phyloP scores from a whole-genome alignment of 2,888 invertebrate species.

The Drosophila nr. medialis region DNA sequence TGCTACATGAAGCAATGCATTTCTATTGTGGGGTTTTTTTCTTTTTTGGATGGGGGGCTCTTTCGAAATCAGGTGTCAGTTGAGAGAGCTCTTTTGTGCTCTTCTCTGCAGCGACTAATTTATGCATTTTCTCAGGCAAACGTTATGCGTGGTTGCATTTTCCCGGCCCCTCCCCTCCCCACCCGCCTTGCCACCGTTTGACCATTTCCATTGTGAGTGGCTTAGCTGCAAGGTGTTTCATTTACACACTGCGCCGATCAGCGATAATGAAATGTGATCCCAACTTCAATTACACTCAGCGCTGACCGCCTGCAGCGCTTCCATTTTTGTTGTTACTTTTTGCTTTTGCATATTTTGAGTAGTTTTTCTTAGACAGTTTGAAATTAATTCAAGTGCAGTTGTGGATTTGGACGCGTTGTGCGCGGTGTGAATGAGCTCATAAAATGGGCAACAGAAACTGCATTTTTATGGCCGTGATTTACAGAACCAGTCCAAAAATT shows the following conservation, averaged over 20 bases:
- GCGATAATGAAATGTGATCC: conserved; percentile 49
- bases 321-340: background rate
- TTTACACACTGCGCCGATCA: conserved; percentile 57
- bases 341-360: conserved; percentile 1
- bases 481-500: conserved; percentile 35
- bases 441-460: conserved; percentile 28
- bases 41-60: background rate
- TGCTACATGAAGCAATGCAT: conserved; percentile 41
- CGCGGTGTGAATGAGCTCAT: conserved; percentile 49
- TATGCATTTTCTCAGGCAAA: conserved; percentile 62
- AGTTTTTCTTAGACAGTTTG: conserved; percentile 15
- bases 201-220: background rate
- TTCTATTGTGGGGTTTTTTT: conserved; percentile 14
- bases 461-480: conserved; percentile 75
- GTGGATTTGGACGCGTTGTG: conserved; percentile 7
- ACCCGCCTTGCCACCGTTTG: conserved; percentile 1
- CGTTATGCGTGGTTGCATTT: conserved; percentile 56
- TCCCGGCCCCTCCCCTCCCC: background rate
- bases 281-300: background rate
- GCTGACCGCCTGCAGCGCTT: conserved; percentile 5
- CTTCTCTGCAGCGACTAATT: conserved; percentile 31
- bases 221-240: conserved; percentile 60
- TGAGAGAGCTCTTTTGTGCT: background rate
- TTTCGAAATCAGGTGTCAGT: conserved; percentile 28
- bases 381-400: conserved; percentile 53